Percentiles rank a stretch among this genome's conserved stretches.
These are phyloP conservation scores for Sclerodermus sp. DNA, from an alignment of 2,888 invertebrate genomes.

Conservation along the genomic window DNA sequence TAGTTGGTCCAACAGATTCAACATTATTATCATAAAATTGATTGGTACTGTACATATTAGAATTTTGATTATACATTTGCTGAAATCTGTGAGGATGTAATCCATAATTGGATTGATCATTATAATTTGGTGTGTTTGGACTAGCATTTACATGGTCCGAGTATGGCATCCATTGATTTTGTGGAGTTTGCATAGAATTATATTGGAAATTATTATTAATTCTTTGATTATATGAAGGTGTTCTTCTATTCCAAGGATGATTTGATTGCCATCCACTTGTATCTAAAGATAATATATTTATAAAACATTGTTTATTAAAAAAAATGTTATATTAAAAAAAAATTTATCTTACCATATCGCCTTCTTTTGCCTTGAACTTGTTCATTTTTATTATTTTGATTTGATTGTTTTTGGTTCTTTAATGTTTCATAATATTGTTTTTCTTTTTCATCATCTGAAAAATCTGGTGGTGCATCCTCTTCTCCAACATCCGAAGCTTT, in stretches of 20 bases:
- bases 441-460: constrained; percentile 89
- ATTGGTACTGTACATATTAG: too few species aligned
- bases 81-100: too few species aligned
- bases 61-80: constrained; percentile 1
- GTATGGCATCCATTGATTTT: too few species aligned
- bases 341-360: constrained; percentile 6
- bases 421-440: constrained; percentile 50
- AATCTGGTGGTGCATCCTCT: constrained; percentile 85
- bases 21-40: too few species aligned
- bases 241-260: constrained; percentile 48
- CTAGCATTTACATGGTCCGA: too few species aligned
- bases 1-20: too few species aligned
- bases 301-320: not conserved
- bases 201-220: too few species aligned
- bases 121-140: too few species aligned
- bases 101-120: too few species aligned
- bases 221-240: too few species aligned
- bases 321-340: not conserved
- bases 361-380: constrained; percentile 28
- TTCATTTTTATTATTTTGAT: constrained; percentile 15
- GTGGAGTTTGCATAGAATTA: too few species aligned
- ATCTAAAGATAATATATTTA: constrained; percentile 14
- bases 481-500: constrained; percentile 90
- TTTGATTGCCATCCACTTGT: constrained; percentile 37
- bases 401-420: constrained; percentile 30